These are phyloP conservation scores for Iguana delicatissima DNA, from an alignment of 2,797 vertebrate species.

Conservation along the genomic window DNA sequence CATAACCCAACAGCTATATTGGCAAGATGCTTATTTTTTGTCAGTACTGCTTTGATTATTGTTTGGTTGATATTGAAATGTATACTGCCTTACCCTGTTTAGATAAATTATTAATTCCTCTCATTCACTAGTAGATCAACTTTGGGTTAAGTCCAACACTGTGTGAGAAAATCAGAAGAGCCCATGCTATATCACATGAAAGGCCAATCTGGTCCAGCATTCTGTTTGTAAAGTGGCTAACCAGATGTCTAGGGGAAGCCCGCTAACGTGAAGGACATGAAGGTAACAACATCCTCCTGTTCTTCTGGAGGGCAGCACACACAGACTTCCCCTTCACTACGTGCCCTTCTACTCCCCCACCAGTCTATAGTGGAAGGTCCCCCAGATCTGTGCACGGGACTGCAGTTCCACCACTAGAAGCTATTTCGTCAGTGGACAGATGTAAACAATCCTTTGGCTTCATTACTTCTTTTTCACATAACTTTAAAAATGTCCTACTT, in stretches of 20 bases:
- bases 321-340: neutral
- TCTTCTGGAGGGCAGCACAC: neutral
- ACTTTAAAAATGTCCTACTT: slow-evolving; percentile 1
- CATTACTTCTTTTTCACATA: neutral
- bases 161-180: neutral
- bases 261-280: neutral
- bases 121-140: neutral
- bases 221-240: neutral
- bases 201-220: neutral
- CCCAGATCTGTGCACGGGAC: neutral
- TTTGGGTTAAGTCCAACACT: neutral
- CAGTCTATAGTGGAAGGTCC: neutral
- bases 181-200: neutral
- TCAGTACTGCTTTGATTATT: slow-evolving; percentile 27
- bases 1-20: slow-evolving; percentile 64
- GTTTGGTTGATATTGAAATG: slow-evolving; percentile 43
- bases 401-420: neutral
- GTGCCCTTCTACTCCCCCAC: neutral
- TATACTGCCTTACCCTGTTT: rapidly evolving
- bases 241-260: neutral
- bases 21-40: slow-evolving; percentile 58
- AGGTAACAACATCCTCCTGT: neutral
- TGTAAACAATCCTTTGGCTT: neutral
- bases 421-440: neutral
- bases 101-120: slow-evolving; percentile 12